A percentile compares a stretch with the other conserved stretches of the same genome.
Evolutionary conservation across 2,113 vertebrate genomes (phyloP).

Genomic region (Otis tarda): DNA sequence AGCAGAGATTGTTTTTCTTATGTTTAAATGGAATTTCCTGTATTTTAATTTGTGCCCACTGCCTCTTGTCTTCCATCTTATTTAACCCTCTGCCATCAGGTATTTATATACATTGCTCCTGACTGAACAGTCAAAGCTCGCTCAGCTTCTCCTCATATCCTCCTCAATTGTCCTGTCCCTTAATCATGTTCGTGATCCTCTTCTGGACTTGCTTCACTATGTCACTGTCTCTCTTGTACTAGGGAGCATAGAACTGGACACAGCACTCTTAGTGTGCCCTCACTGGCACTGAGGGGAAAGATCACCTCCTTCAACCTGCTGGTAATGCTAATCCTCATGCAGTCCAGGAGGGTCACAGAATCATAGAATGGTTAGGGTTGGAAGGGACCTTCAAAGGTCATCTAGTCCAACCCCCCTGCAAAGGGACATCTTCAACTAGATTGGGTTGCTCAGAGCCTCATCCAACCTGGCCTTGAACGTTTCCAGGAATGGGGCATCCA

Average conservation of each 20-base stretch:
- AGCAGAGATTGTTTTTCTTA: neutral
- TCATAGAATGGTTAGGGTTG: too few relatives aligned
- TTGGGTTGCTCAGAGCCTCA: too few relatives aligned
- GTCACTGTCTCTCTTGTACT: neutral
- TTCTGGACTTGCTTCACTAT: neutral
- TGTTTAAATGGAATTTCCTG: neutral
- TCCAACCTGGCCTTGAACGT: too few relatives aligned
- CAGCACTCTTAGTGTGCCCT: neutral
- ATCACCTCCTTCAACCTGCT: neutral
- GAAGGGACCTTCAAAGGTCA: too few relatives aligned
- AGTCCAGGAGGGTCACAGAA: neutral
- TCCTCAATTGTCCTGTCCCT: neutral
- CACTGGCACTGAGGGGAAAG: too few relatives aligned
- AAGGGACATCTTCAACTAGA: too few relatives aligned
- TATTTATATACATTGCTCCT: neutral
- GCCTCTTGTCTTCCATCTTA: neutral
- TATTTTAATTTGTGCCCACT: neutral
- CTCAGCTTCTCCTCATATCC: neutral
- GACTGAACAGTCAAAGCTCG: neutral
- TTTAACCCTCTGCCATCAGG: neutral
- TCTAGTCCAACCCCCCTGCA: too few relatives aligned
- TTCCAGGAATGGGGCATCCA: too few relatives aligned
- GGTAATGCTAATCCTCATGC: neutral
- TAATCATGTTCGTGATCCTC: neutral
- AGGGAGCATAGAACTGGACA: neutral